These are phyloP conservation scores for Percina caprodes DNA, from an alignment of 2,113 vertebrate species.

Conservation along the genomic window DNA sequence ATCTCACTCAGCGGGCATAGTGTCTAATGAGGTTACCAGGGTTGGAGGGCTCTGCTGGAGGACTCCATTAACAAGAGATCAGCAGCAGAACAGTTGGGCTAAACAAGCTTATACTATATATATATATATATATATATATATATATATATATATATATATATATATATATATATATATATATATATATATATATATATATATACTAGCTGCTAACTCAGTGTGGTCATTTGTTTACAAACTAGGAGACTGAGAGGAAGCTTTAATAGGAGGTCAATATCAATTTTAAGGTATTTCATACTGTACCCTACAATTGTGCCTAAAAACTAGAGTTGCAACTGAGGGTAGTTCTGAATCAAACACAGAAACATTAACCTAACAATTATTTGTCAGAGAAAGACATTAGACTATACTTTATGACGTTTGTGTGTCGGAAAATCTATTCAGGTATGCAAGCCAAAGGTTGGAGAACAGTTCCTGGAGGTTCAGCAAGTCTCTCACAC, in stretches of 20 bases:
- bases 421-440: not conserved
- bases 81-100: conserved; percentile 45
- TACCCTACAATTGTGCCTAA: not conserved
- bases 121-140: no score
- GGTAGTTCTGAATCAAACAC: not conserved
- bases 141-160: no score
- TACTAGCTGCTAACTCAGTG: conserved; percentile 23
- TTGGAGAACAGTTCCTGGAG: not conserved
- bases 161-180: no score
- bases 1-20: conserved; percentile 62
- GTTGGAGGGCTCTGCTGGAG: conserved; percentile 66
- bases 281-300: not conserved
- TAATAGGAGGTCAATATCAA: not conserved
- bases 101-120: no score
- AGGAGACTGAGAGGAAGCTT: not conserved
- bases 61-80: conserved; percentile 74
- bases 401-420: not conserved
- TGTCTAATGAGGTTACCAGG: conserved; percentile 73
- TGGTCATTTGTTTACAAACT: conserved; percentile 46
- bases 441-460: not conserved
- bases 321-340: not conserved
- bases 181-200: no score
- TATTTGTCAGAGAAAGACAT: not conserved
- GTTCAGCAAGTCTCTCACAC: not conserved
- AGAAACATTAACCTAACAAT: not conserved